Percentiles rank a stretch among this genome's conserved stretches.
These are phyloP conservation scores for Turdus rufiventris DNA, from an alignment of 2,113 vertebrate species.

Conservation along the genomic window DNA sequence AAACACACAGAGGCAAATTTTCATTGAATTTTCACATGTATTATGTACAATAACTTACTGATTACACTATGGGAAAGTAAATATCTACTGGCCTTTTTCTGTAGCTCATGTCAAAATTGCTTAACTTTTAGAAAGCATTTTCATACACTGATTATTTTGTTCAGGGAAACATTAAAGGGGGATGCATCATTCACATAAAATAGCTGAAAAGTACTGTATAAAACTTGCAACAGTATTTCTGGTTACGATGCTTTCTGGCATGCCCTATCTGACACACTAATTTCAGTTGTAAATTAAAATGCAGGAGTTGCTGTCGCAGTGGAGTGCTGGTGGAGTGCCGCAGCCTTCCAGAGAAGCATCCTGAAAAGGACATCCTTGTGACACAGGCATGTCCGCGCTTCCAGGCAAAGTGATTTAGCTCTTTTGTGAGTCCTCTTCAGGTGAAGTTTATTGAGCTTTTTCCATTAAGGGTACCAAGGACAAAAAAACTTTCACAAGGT, in stretches of 20 bases:
- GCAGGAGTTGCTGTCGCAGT: neutral
- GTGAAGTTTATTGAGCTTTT: too few species aligned
- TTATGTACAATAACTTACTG: neutral
- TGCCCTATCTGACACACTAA: neutral
- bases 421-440: too few species aligned
- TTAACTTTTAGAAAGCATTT: neutral
- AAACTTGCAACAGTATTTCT: neutral
- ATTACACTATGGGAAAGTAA: neutral
- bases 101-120: neutral
- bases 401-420: too few species aligned
- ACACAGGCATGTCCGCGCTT: too few species aligned
- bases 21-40: neutral
- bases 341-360: too few species aligned
- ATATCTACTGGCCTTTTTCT: neutral
- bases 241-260: fast-evolving
- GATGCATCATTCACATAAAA: neutral
- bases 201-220: neutral
- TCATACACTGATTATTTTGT: neutral
- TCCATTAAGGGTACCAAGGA: too few species aligned
- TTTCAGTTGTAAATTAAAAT: neutral
- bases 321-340: too few species aligned
- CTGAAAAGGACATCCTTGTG: too few species aligned
- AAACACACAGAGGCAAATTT: neutral
- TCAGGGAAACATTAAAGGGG: neutral
- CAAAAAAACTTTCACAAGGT: too few species aligned